Evolutionary conservation across 2,888 invertebrate genomes (phyloP), one percentile per base, ranked within the genome.

Genomic region (Tholera decimalis): DNA sequence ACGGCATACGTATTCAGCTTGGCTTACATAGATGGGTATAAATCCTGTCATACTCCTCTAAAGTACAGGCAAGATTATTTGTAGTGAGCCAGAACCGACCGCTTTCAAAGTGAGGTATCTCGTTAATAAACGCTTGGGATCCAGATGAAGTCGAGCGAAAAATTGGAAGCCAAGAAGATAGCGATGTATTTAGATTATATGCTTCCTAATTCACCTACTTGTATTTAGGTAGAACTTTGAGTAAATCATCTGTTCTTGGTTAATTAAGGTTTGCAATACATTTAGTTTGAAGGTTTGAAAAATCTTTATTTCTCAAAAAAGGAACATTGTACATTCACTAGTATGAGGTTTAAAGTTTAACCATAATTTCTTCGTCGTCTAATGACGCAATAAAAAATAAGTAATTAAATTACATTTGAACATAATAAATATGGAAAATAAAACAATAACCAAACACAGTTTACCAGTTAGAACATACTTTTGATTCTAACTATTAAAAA

Each of bases 31-130:
- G 43, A 50, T 24, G 41, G 22, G 43, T 54, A 66, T 63, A 79
- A 77, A 77, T 66, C 41, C 58, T 46, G 41, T 43, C 35, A 76
- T 76, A 79, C 79, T 66, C 37, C 39, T 43, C 44, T 50, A 62
- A n/a, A 46, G 37, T 20, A 28, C 35, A 20, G 54, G 46, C 43
- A 60, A 75, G 35, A 70, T 75, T 70, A 76, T 70, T 63, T 50
- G 43, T 47, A 62, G 59, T 30, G 54, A 66, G 54, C 49, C 69
- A 75, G 65, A 62, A 58, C 62, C 65, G 71, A 57, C 64, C 56
- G 59, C 64, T 30, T 60, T 51, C 43, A 76, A 62, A 70, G 46
- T 46, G 44, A 46, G 8, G 51, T 41, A 53, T 44, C 56, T 59
- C 44, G 43, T 66, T 67, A 59, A 50, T 66, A 70, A 55, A 53